Evolutionary conservation across 2,113 vertebrate species (phyloP), one percentile per base, ranked within the genome.

Genomic region (Glaucidium brasilianum): DNA sequence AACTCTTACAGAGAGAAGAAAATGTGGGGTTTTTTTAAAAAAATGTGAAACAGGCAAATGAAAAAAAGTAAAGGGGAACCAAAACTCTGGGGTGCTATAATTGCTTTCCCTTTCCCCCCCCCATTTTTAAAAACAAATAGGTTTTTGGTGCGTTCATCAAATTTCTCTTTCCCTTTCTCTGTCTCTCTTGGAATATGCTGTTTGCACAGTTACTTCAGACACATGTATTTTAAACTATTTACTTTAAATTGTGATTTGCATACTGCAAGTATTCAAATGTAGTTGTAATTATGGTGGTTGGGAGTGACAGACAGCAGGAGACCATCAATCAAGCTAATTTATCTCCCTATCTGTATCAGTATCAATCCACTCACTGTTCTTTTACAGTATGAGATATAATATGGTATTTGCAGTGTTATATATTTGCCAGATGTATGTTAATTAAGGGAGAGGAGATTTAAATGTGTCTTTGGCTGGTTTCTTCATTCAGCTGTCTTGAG

Each of bases 391-490:
- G 50, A 7, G 25, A 91, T 69, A 92, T 91, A 84, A 92, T 64
- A 68, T 1, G 15, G 53, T 82, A 92, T 91, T 95, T 95, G 84
- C 88, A 87, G 58, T 49, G 35, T 82, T 85, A 53, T n/a, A 29
- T 78, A 72, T 84, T 94, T 89, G 53, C n/a, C 66, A 91, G 67
- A 87, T 87, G 80, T 76, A 82, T 90, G 45, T 78, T 95, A 91
- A 96, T 94, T 96, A 94, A 94, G 55, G 43, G 25, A 92, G 55
- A 77, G 53, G 45, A 93, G 25, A 80, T 84, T 81, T 91, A 95
- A 86, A 94, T 27, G 13, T 41, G 14, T 76, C 83, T 96, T 91
- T 82, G 58, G 8, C 62, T 85, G 49, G 27, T 72, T 94, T 91
- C 60, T 92, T 90, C 86, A 88, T 92, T 95, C 60, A 82, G 79